These are phyloP conservation scores for Leptinotarsa peninsularis DNA, from an alignment of 2,888 invertebrate species.

Conservation along the genomic window DNA sequence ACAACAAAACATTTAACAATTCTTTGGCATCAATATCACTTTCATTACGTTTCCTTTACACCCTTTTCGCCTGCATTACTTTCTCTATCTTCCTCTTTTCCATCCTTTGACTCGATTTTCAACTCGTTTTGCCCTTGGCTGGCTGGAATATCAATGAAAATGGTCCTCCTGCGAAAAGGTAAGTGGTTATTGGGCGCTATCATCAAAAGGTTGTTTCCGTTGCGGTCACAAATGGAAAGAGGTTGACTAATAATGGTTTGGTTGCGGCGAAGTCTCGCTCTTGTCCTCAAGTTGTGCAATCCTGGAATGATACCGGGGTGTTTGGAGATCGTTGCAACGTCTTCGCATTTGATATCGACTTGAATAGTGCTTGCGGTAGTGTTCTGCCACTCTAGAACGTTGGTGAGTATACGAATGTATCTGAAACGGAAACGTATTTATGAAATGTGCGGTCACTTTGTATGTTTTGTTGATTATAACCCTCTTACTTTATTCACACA, in stretches of 20 bases:
- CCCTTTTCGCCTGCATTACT: constrained; percentile 33
- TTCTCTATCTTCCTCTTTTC: constrained; percentile 54
- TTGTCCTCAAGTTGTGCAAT: constrained; percentile 56
- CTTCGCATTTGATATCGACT: constrained; percentile 70
- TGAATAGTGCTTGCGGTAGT: constrained; percentile 61
- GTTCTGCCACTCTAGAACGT: constrained; percentile 91
- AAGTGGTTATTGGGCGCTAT: constrained; percentile 71
- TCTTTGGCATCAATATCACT: background rate
- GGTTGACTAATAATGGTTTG: constrained; percentile 54
- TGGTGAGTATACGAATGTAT: constrained; percentile 88
- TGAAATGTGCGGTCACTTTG: too few species aligned
- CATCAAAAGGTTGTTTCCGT: constrained; percentile 77
- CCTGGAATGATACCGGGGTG: constrained; percentile 49
- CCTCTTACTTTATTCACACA: too few species aligned
- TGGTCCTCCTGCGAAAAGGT: constrained; percentile 53
- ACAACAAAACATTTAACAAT: constrained; percentile 9
- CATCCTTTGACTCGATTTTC: constrained; percentile 57
- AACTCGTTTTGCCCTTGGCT: constrained; percentile 39
- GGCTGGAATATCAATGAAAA: constrained; percentile 17
- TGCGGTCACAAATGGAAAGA: constrained; percentile 69
- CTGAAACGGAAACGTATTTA: constrained; percentile 62
- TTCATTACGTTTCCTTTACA: constrained; percentile 33
- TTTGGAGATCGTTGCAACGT: constrained; percentile 56
- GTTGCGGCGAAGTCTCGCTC: constrained; percentile 60
- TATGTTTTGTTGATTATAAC: too few species aligned